A percentile compares a stretch with the other conserved stretches of the same genome.
These are phyloP conservation scores for Apomyelois bistriatella DNA, from an alignment of 2,888 invertebrate species.

Conservation along the genomic window DNA sequence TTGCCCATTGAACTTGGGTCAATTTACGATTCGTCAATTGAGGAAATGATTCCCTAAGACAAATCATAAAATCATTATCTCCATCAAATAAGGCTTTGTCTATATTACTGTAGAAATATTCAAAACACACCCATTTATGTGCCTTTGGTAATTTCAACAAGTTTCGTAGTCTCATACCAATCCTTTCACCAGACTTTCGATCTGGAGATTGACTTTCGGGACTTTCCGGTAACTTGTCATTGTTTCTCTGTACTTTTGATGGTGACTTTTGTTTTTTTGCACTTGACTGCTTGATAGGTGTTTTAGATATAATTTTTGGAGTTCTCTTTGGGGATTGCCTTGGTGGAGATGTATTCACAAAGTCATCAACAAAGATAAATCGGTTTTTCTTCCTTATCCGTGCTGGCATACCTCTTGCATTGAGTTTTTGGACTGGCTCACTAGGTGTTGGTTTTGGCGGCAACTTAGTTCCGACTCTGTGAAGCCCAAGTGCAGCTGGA, in stretches of 20 bases:
- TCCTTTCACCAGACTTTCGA: slow-evolving; percentile 92
- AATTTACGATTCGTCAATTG: slow-evolving; percentile 91
- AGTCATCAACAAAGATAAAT: slow-evolving; percentile 93
- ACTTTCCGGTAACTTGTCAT: slow-evolving; percentile 60
- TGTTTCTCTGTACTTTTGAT: slow-evolving; percentile 71
- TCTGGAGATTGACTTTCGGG: slow-evolving; percentile 82
- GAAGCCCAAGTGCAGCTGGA: slow-evolving; percentile 89
- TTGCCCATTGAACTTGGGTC: slow-evolving; percentile 96
- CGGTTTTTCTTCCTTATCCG: slow-evolving; percentile 93
- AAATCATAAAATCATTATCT: slow-evolving; percentile 97
- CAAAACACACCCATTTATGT: slow-evolving; percentile 99
- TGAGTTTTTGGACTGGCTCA: slow-evolving; percentile 89
- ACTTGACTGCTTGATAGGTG: slow-evolving; percentile 62
- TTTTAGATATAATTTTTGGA: slow-evolving; percentile 77
- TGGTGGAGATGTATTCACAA: slow-evolving; percentile 88
- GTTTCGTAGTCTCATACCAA: slow-evolving; percentile 93
- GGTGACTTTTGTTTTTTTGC: slow-evolving; percentile 76
- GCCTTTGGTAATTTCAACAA: slow-evolving; percentile 98
- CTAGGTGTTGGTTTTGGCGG: slow-evolving; percentile 86
- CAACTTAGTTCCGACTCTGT: slow-evolving; percentile 88
- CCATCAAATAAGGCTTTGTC: slow-evolving; percentile 96
- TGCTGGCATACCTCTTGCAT: slow-evolving; percentile 94
- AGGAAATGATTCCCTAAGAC: slow-evolving; percentile 96
- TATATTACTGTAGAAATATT: slow-evolving; percentile 99
- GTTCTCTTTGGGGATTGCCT: slow-evolving; percentile 85